These are phyloP conservation scores for Bagarius yarrelli DNA, from an alignment of 2,113 vertebrate species.

Conservation along the genomic window DNA sequence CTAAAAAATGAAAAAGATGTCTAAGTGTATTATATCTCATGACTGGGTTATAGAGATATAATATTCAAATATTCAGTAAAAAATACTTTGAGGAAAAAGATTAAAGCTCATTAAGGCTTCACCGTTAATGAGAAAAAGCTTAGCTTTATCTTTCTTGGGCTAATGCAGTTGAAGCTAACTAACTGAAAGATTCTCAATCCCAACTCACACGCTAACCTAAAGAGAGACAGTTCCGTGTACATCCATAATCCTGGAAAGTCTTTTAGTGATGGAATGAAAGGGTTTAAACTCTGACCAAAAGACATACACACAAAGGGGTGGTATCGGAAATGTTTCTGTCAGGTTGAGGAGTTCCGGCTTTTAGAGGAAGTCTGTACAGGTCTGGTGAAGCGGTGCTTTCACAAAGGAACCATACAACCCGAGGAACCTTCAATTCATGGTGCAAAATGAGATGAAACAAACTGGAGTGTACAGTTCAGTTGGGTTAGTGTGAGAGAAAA, in stretches of 20 bases:
- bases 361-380: not conserved
- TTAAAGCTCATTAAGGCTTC: constrained; percentile 46
- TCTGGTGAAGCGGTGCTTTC: not conserved
- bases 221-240: constrained; percentile 12
- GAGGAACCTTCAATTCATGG: not conserved
- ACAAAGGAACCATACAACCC: constrained; percentile 20
- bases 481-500: not conserved
- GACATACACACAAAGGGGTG: not conserved
- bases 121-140: constrained; percentile 48
- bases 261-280: not conserved
- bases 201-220: constrained; percentile 11
- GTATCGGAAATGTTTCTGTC: not conserved
- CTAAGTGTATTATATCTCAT: too few species aligned
- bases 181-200: constrained; percentile 43
- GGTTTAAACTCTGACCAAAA: not conserved
- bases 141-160: constrained; percentile 42
- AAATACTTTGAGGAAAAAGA: too few species aligned
- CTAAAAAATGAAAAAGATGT: too few species aligned
- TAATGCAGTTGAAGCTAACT: constrained; percentile 44
- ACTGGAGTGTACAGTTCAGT: not conserved
- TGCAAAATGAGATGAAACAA: not conserved
- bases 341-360: not conserved
- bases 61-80: too few species aligned
- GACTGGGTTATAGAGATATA: too few species aligned
- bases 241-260: constrained; percentile 15